Base-by-base conservation (phyloP, 1,140 invertebrate species). In the Formica selysi region DNA sequence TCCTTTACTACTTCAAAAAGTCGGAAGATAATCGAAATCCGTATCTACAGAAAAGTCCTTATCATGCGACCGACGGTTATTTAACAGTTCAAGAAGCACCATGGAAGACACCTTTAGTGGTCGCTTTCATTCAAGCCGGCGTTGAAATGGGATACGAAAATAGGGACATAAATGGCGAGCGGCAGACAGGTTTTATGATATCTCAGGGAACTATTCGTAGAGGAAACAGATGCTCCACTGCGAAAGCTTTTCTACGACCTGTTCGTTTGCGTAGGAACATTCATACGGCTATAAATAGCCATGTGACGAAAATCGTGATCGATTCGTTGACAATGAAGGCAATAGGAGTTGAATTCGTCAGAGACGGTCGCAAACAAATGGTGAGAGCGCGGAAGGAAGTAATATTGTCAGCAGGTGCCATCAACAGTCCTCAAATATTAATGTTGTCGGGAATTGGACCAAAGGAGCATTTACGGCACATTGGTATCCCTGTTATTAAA, bases 361-460 rank as follows among this genome's bases (percentile, higher is more conserved):
- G 97, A 84, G 95, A 97, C 84, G 97, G 97, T 10, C 95, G 95
- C 38, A 96, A 96, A 64, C 96, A 96, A 91, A 86, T 96, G 0
- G 96, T 98, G 0, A 94, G 96, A 36, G 97, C 97, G 0, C 96
- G 95, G 68, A 97, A 97, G 91, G 98, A 98, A 94, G 96, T 98
- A 0, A 97, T 98, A 44, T 87, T 98, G 7, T 97, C 97, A 1
- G 97, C 97, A 1, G 98, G 98, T 0, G 96, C 97, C 0, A 97
- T 98, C 7, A 98, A 98, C 74, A 97, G 96, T 26, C 97, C 98
- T 0, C 98, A 98, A 87, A 92, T 99, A 44, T 93, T 99, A 70
- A 98, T 99, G 98, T 92, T 99, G 0, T 98, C 98, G 0, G 98
- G 98, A 0, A 96, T 99, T 62, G 98, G 98, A 0, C 98, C 98